A percentile compares a stretch with the other conserved stretches of the same genome.
phyloP scores from a whole-genome alignment of 2,797 vertebrate genomes.

The Ispidina picta region DNA sequence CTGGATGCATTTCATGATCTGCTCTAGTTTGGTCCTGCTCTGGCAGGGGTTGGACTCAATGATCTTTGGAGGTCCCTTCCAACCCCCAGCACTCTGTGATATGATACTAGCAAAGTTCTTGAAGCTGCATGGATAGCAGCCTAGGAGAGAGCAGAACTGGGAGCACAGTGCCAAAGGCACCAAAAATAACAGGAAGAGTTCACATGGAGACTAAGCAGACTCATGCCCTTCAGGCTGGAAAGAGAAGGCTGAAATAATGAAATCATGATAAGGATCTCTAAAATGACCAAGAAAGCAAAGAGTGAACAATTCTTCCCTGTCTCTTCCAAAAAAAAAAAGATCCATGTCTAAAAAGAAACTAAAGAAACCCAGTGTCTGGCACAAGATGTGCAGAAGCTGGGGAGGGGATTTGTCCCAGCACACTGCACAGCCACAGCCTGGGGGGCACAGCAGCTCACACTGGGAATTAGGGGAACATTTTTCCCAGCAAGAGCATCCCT shows the following conservation, averaged over 20 bases:
- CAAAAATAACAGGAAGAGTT: not conserved
- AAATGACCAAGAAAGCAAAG: not conserved
- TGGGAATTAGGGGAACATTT: too few relatives aligned
- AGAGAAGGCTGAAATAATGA: not conserved
- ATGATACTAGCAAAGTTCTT: not conserved
- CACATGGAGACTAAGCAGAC: not conserved
- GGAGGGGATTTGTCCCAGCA: not conserved
- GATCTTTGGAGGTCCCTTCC: too few relatives aligned
- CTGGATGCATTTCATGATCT: too few relatives aligned
- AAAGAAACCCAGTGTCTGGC: not conserved
- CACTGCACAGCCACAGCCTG: accelerated
- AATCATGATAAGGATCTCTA: not conserved
- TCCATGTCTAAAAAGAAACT: not conserved
- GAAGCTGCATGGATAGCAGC: not conserved
- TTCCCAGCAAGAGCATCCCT: too few relatives aligned
- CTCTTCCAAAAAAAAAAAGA: not conserved
- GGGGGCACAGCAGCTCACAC: not conserved
- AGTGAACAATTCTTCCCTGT: not conserved
- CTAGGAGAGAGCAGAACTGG: not conserved
- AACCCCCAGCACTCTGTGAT: too few relatives aligned
- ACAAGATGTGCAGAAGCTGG: not conserved
- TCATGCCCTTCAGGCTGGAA: not conserved
- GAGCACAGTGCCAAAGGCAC: not conserved
- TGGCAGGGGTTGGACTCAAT: too few relatives aligned
- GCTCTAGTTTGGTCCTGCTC: too few relatives aligned